Evolutionary conservation across 1,140 invertebrate species (phyloP).

Genomic region (Drosophila pseudoananassae): DNA sequence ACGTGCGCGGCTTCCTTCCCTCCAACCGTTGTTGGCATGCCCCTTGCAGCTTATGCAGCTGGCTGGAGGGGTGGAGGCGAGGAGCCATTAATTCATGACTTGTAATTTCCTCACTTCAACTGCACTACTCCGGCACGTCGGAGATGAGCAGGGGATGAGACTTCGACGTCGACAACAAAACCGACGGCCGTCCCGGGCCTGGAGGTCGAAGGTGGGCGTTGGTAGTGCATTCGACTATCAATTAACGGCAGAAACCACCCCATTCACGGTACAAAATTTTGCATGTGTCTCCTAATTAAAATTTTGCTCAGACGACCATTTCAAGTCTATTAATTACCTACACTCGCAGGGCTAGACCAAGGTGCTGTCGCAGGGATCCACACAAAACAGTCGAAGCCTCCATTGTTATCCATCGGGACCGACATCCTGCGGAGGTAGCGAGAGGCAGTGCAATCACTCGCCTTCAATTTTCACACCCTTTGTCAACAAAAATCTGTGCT

Average conservation of each 20-base stretch:
- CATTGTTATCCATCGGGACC: slow-evolving; percentile 51
- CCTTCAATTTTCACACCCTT: slow-evolving; percentile 81
- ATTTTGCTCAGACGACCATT: slow-evolving; percentile 77
- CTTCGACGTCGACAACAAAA: slow-evolving; percentile 38
- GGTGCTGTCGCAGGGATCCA: slow-evolving; percentile 9
- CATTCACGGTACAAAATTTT: slow-evolving; percentile 42
- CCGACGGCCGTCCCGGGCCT: slow-evolving; percentile 10
- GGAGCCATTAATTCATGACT: slow-evolving; percentile 80
- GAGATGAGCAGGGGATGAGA: slow-evolving; percentile 18
- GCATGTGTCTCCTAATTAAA: slow-evolving; percentile 81
- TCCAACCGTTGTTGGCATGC: background rate
- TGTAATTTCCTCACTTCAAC: slow-evolving; percentile 82
- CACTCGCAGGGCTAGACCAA: slow-evolving; percentile 34
- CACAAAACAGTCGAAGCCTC: slow-evolving; percentile 28
- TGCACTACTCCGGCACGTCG: slow-evolving; percentile 36
- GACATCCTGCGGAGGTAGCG: slow-evolving; percentile 1
- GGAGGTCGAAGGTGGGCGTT: slow-evolving; percentile 38
- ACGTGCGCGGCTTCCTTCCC: slow-evolving; percentile 65
- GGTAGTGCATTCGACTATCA: slow-evolving; percentile 71
- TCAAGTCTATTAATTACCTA: slow-evolving; percentile 82
- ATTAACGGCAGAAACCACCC: slow-evolving; percentile 61
- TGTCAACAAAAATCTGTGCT: slow-evolving; percentile 81
- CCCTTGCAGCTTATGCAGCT: slow-evolving; percentile 8
- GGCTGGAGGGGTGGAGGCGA: background rate
- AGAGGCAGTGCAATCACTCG: slow-evolving; percentile 70